These are phyloP conservation scores for Limnephilus lunatus DNA, from an alignment of 2,888 invertebrate species.

Conservation along the genomic window DNA sequence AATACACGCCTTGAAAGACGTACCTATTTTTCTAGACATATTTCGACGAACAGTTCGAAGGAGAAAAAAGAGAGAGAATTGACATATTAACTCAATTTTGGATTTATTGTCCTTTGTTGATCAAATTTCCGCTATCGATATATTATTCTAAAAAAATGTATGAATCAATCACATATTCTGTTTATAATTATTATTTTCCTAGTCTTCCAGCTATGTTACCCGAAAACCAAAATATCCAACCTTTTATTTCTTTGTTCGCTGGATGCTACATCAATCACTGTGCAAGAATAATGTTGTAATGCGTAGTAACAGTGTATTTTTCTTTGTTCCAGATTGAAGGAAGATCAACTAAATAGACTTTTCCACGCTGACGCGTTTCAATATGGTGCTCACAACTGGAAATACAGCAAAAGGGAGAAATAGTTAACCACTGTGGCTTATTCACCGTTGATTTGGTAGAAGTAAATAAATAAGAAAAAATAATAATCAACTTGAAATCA, in stretches of 20 bases:
- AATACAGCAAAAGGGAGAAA: neutral
- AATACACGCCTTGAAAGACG: too few relatives aligned
- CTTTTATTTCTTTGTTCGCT: neutral
- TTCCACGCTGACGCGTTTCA: neutral
- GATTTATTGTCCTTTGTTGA: too few relatives aligned
- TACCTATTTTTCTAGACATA: too few relatives aligned
- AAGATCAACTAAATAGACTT: neutral
- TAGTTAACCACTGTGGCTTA: neutral
- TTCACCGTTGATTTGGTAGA: neutral
- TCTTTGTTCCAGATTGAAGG: neutral
- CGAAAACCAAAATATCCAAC: neutral
- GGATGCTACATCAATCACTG: neutral
- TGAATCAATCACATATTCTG: too few relatives aligned
- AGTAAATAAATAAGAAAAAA: neutral
- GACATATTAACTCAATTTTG: too few relatives aligned
- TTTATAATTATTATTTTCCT: too few relatives aligned
- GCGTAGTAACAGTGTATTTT: neutral
- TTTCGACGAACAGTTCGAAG: too few relatives aligned
- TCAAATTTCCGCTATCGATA: too few relatives aligned
- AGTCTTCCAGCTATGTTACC: neutral
- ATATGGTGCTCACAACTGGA: neutral
- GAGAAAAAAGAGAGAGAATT: too few relatives aligned
- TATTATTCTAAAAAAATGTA: too few relatives aligned
- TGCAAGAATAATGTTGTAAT: neutral
- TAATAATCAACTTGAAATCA: neutral